Conservation (phyloP, 2,888 invertebrate species). For the Dicyrtomina minuta region DNA sequence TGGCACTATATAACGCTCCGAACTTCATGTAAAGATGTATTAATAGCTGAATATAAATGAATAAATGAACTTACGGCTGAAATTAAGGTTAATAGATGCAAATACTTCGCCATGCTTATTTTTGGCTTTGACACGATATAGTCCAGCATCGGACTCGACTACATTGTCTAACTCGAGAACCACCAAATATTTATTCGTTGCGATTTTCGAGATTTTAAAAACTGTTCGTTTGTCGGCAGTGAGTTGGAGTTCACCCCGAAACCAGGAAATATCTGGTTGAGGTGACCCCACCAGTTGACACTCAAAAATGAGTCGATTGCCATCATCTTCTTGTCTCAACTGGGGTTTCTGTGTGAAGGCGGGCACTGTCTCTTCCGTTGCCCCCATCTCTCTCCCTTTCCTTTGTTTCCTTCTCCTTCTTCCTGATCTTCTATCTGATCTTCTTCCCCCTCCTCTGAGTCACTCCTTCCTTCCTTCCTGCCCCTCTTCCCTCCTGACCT, state of each 20-base stretch:
- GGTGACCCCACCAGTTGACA: conserved; percentile 85
- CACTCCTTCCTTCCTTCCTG: neutral
- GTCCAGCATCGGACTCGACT: conserved; percentile 91
- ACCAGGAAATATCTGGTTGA: conserved; percentile 90
- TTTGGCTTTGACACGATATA: conserved; percentile 95
- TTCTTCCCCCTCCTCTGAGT: conserved; percentile 1
- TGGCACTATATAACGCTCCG: too few relatives aligned
- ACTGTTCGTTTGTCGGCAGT: conserved; percentile 81
- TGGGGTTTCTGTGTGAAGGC: conserved; percentile 98
- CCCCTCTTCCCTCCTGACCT: neutral
- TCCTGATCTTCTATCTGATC: conserved; percentile 21
- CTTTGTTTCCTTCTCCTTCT: conserved; percentile 4
- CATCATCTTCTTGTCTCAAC: conserved; percentile 93
- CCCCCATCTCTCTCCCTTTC: conserved; percentile 65
- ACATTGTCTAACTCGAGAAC: conserved; percentile 93
- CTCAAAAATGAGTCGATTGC: conserved; percentile 91
- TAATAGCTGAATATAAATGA: too few relatives aligned
- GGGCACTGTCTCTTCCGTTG: conserved; percentile 93
- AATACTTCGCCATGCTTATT: conserved; percentile 97
- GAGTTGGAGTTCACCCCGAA: conserved; percentile 80
- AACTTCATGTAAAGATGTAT: too few relatives aligned
- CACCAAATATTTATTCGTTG: conserved; percentile 82
- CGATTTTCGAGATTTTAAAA: conserved; percentile 83
- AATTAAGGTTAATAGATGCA: conserved; percentile 94
- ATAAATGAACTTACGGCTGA: conserved; percentile 82